Evolutionary conservation across 1,140 invertebrate genomes (phyloP).

Genomic region (Trialeurodes vaporariorum): DNA sequence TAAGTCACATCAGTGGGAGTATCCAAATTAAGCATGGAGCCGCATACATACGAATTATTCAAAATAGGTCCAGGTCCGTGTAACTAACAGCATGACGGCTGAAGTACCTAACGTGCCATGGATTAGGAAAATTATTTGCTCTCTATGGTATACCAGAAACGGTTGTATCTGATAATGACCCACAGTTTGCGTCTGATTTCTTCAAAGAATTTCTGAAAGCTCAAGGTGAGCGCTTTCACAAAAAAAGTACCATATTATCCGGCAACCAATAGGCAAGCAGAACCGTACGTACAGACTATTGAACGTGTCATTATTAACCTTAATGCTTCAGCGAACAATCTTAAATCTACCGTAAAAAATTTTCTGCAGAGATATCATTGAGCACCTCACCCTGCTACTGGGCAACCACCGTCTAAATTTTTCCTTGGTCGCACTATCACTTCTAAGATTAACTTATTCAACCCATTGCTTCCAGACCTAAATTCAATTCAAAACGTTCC

Average conservation of each 20-base stretch:
- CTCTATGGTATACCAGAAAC: not conserved
- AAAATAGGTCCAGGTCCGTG: too few relatives aligned
- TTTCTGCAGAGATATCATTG: conserved; percentile 10
- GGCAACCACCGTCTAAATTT: conserved; percentile 19
- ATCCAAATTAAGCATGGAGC: too few relatives aligned
- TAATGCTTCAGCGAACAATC: not conserved
- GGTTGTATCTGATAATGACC: conserved; percentile 8
- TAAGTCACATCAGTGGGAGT: too few relatives aligned
- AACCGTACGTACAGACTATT: conserved; percentile 10
- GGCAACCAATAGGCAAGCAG: not conserved
- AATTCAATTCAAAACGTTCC: not conserved
- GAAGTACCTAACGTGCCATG: too few relatives aligned
- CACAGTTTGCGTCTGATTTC: conserved; percentile 3
- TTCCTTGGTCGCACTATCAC: conserved; percentile 15
- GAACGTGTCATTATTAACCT: not conserved
- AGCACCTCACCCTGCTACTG: conserved; percentile 12
- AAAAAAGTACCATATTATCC: not conserved
- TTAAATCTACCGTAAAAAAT: not conserved
- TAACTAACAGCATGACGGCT: too few relatives aligned
- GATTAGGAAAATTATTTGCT: conserved; percentile 4
- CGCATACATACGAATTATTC: too few relatives aligned
- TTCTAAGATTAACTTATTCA: conserved; percentile 9
- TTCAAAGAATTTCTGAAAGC: not conserved
- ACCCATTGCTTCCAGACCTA: not conserved
- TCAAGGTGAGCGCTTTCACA: not conserved